Conservation (phyloP, 2,888 invertebrate species). For the Hypena proboscidalis region DNA sequence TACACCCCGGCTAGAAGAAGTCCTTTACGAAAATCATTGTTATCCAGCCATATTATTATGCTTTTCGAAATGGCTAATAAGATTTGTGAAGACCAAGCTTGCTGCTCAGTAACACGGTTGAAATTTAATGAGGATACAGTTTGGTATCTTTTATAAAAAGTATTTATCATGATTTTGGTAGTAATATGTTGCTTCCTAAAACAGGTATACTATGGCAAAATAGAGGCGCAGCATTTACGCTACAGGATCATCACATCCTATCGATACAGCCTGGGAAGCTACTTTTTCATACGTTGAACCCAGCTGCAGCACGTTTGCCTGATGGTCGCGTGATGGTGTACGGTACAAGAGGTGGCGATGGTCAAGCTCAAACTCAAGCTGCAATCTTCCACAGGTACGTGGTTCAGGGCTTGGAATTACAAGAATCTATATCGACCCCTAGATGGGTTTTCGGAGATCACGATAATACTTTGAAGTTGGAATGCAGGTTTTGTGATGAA, state of each 20-base stretch:
- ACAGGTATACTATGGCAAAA: slow-evolving; percentile 79
- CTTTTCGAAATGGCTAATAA: slow-evolving; percentile 61
- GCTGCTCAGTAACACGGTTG: slow-evolving; percentile 46
- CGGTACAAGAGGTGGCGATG: slow-evolving; percentile 76
- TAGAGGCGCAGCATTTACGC: slow-evolving; percentile 63
- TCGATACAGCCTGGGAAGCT: slow-evolving; percentile 72
- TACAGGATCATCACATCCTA: slow-evolving; percentile 58
- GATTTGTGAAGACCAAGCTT: slow-evolving; percentile 54
- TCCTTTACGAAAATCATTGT: slow-evolving; percentile 61
- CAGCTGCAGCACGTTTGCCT: slow-evolving; percentile 68
- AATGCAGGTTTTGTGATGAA: slow-evolving; percentile 62
- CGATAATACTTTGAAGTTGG: slow-evolving; percentile 55
- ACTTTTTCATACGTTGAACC: slow-evolving; percentile 73
- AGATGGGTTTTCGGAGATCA: slow-evolving; percentile 70
- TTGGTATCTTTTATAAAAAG: slow-evolving; percentile 80
- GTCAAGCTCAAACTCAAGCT: slow-evolving; percentile 75
- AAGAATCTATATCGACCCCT: slow-evolving; percentile 61
- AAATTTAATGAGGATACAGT: slow-evolving; percentile 72
- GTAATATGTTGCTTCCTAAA: slow-evolving; percentile 67
- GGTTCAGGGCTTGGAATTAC: slow-evolving; percentile 65
- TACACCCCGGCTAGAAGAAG: slow-evolving; percentile 62
- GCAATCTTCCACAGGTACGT: slow-evolving; percentile 77
- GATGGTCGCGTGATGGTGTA: slow-evolving; percentile 74
- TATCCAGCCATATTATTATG: slow-evolving; percentile 50
- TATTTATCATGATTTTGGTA: slow-evolving; percentile 67